These are phyloP conservation scores for Buphagus erythrorhynchus DNA, from an alignment of 2,797 vertebrate species.

Conservation along the genomic window DNA sequence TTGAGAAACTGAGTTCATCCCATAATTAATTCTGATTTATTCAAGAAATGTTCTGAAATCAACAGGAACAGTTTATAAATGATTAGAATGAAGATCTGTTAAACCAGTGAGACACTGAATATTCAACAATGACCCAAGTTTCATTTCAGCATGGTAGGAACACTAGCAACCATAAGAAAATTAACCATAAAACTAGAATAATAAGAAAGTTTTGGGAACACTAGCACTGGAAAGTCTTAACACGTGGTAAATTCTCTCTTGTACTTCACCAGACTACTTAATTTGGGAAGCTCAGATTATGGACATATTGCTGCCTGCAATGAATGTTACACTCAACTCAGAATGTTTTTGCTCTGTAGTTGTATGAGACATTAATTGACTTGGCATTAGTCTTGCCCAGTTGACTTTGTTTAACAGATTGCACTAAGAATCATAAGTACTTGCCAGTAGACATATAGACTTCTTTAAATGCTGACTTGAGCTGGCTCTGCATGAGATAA, in stretches of 20 bases:
- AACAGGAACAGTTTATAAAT: not conserved
- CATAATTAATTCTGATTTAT: not conserved
- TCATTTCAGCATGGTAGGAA: not conserved
- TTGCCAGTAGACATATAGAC: not conserved
- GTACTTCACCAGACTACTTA: not conserved
- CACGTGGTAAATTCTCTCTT: not conserved
- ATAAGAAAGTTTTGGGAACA: not conserved
- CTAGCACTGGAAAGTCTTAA: not conserved
- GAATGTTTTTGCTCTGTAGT: not conserved
- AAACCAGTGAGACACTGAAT: not conserved
- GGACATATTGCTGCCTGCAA: not conserved
- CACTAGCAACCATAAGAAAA: not conserved
- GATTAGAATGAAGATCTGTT: not conserved
- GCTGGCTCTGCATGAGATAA: not conserved
- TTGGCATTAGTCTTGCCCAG: constrained; percentile 18
- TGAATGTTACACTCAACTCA: not conserved
- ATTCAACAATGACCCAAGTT: not conserved
- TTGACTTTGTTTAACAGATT: constrained; percentile 31
- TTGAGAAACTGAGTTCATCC: not conserved
- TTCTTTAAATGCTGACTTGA: not conserved
- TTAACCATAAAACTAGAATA: not conserved
- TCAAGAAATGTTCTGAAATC: not conserved
- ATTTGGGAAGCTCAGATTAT: not conserved
- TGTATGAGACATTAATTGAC: constrained; percentile 29
- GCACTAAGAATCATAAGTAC: not conserved